These are phyloP conservation scores for Periophthalmus modestus DNA, from an alignment of 2,113 vertebrate species.

Conservation along the genomic window DNA sequence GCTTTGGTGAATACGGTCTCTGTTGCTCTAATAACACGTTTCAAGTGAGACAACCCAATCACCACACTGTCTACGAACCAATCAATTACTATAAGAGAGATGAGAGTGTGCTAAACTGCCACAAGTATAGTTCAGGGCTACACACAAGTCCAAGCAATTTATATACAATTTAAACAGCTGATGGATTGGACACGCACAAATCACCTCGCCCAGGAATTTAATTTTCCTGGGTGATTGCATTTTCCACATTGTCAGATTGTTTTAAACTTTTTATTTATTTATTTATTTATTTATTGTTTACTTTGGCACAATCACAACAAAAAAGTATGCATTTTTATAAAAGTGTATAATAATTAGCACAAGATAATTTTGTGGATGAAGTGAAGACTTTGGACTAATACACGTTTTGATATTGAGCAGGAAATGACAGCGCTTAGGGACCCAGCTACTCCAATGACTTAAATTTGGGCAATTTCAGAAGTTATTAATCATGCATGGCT, in stretches of 20 bases:
- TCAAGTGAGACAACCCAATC: slow-evolving; percentile 1
- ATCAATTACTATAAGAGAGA: slow-evolving; percentile 6
- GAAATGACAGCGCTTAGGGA: neutral
- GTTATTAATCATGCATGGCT: slow-evolving; percentile 10
- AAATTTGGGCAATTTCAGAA: slow-evolving; percentile 1
- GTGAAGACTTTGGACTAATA: neutral
- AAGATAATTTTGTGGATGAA: slow-evolving; percentile 1
- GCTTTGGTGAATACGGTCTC: neutral
- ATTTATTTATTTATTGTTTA: neutral
- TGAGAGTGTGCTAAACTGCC: neutral
- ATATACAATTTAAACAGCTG: neutral
- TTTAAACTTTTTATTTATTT: neutral
- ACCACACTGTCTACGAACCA: neutral
- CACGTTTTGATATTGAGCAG: neutral
- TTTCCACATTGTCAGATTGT: neutral
- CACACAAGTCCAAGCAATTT: neutral
- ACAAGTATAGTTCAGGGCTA: neutral
- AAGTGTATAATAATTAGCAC: neutral
- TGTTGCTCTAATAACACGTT: neutral
- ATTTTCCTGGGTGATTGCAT: neutral
- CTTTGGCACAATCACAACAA: neutral
- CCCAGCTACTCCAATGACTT: neutral
- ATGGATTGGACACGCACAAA: slow-evolving; percentile 4
- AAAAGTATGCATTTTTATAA: neutral
- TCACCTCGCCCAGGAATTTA: neutral